These are phyloP conservation scores for Aethina tumida DNA, from an alignment of 1,140 invertebrate genomes.

Conservation along the genomic window DNA sequence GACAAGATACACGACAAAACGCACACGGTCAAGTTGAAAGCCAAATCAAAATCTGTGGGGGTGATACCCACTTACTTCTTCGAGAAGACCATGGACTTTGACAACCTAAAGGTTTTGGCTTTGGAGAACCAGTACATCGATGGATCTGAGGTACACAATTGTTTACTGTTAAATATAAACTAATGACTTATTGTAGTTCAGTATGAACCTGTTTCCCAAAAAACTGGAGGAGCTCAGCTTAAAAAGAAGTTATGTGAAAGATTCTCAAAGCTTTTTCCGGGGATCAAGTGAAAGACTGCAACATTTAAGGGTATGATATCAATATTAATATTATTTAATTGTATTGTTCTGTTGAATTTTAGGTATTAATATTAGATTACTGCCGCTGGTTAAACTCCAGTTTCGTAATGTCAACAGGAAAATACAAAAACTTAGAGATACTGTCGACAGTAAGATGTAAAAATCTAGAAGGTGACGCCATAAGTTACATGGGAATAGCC, in stretches of 20 bases:
- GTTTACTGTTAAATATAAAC: not conserved
- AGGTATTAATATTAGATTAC: constrained; percentile 28
- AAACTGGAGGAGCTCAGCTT: constrained; percentile 25
- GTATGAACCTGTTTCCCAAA: constrained; percentile 19
- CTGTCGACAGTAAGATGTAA: constrained; percentile 27
- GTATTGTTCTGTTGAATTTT: constrained; percentile 10
- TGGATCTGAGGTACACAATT: constrained; percentile 14
- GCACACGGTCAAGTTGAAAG: constrained; percentile 17
- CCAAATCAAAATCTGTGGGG: constrained; percentile 11
- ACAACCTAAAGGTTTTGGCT: constrained; percentile 21
- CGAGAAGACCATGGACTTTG: constrained; percentile 3
- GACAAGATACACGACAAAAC: constrained; percentile 18
- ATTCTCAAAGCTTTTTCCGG: constrained; percentile 21
- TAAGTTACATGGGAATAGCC: constrained; percentile 25
- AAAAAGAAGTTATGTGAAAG: constrained; percentile 18
- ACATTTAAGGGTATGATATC: constrained; percentile 24
- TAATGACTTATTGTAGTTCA: constrained; percentile 6
- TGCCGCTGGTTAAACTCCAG: constrained; percentile 23
- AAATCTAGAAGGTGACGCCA: constrained; percentile 19
- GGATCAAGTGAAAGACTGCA: constrained; percentile 13
- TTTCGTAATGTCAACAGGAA: constrained; percentile 25
- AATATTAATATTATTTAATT: constrained; percentile 4
- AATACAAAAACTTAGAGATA: constrained; percentile 26
- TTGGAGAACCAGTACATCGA: constrained; percentile 23
- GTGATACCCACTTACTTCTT: constrained; percentile 11